Evolutionary conservation across 2,113 vertebrate species (phyloP).

Genomic region (Tichodroma muraria): DNA sequence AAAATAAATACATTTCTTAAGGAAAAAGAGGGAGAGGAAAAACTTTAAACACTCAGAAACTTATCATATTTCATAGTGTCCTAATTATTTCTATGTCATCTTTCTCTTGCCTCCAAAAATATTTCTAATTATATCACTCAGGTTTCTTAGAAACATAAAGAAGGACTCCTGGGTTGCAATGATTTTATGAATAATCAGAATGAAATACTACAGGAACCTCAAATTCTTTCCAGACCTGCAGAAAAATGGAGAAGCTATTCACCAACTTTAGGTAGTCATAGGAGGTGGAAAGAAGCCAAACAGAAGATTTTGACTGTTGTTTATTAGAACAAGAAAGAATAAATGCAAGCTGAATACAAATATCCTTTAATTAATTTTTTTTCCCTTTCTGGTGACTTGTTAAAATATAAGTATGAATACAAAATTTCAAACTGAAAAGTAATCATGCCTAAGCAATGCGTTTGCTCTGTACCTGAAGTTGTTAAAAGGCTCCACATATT

Average conservation of each 20-base stretch:
- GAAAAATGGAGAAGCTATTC: background rate
- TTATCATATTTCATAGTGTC: slow-evolving; percentile 3
- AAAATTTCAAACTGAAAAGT: background rate
- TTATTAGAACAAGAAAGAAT: background rate
- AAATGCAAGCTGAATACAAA: background rate
- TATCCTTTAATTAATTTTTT: background rate
- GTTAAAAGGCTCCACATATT: background rate
- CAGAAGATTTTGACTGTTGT: background rate
- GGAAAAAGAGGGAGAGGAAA: background rate
- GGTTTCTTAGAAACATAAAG: background rate
- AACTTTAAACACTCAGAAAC: background rate
- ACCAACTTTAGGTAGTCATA: background rate
- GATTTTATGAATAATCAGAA: background rate
- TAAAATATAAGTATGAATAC: background rate
- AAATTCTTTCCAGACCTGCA: background rate
- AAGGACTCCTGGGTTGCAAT: background rate
- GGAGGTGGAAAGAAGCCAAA: background rate
- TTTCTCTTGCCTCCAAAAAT: background rate
- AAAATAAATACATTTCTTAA: slow-evolving; percentile 44
- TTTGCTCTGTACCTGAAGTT: background rate
- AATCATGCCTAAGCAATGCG: background rate
- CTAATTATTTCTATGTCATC: slow-evolving; percentile 9
- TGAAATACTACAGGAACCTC: background rate
- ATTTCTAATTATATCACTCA: background rate
- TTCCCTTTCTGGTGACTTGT: background rate